Evolutionary conservation across 2,888 invertebrate genomes (phyloP), one percentile per base, ranked within the genome.

Genomic region (Eupithecia centaureata): DNA sequence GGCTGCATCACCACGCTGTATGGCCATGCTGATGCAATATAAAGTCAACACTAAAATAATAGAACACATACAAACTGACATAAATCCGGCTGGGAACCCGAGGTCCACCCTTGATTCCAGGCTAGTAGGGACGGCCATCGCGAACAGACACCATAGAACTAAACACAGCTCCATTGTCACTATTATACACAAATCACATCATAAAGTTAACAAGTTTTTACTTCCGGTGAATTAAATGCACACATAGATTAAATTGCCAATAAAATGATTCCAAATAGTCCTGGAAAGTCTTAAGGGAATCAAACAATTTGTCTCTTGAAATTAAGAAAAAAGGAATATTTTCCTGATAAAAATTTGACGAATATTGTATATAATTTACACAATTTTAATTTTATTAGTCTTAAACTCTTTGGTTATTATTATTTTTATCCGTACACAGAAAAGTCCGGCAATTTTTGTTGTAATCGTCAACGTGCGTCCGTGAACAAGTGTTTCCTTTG

Each of bases 1-100:
- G n/a, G n/a, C n/a, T n/a, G n/a, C n/a, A n/a, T n/a, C n/a, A n/a
- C n/a, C n/a, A n/a, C n/a, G n/a, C n/a, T n/a, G n/a, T n/a, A n/a
- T n/a, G n/a, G n/a, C n/a, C n/a, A n/a, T n/a, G n/a, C n/a, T n/a
- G n/a, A n/a, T n/a, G n/a, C n/a, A n/a, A n/a, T n/a, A n/a, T 12
- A 47, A 62, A 38, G 25, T 13, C 15, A 58, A 58, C 27, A 54
- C 27, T 27, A 64, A 64, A 62, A 61, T 25, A 57, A 52, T 32
- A 32, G 63, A 32, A 62, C 70, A 91, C 92, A 74, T 90, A 92
- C 92, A 92, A 78, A 86, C 84, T 77, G 91, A 88, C 86, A 91
- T 84, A 25, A 89, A 80, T 80, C 92, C 92, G 42, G 83, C 84
- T 0, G 92, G 89, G 76, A 88, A 88, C 74, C 92, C 92, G 61